These are phyloP conservation scores for Scelioninae gen. 1 DNA, from an alignment of 2,888 invertebrate genomes.

Conservation along the genomic window DNA sequence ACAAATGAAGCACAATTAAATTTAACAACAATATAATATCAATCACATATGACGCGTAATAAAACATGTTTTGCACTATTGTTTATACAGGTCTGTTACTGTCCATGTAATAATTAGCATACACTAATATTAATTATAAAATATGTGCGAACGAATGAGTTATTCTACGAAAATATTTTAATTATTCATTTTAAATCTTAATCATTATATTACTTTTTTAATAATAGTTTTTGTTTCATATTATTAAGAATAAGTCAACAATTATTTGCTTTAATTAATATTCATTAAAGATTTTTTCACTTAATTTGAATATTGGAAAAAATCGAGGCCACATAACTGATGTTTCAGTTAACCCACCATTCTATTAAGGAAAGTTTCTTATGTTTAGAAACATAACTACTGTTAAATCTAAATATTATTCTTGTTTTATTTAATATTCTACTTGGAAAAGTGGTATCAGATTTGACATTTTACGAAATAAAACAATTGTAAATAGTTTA, in stretches of 20 bases:
- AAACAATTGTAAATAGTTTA: too few relatives aligned
- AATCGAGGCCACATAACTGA: slow-evolving; percentile 8
- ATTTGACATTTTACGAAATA: neutral
- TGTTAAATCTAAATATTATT: neutral
- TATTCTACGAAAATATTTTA: too few relatives aligned
- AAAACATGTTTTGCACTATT: neutral
- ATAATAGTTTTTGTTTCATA: neutral
- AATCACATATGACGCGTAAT: too few relatives aligned
- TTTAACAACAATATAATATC: too few relatives aligned
- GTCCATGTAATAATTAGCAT: neutral
- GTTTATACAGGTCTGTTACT: neutral
- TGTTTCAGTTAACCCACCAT: neutral
- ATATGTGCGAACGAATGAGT: neutral
- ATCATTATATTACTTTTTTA: neutral
- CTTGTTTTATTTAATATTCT: slow-evolving; percentile 1
- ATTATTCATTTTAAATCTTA: neutral
- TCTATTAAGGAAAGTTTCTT: neutral
- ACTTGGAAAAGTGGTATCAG: neutral
- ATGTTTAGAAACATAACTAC: slow-evolving; percentile 11
- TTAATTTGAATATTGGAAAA: neutral
- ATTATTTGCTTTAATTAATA: neutral
- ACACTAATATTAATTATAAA: slow-evolving; percentile 3
- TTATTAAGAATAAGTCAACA: neutral
- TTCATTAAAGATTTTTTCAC: neutral
- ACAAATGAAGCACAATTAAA: too few relatives aligned